Base-by-base conservation (phyloP, 1,140 invertebrate species). In the Lethrus apterus region DNA sequence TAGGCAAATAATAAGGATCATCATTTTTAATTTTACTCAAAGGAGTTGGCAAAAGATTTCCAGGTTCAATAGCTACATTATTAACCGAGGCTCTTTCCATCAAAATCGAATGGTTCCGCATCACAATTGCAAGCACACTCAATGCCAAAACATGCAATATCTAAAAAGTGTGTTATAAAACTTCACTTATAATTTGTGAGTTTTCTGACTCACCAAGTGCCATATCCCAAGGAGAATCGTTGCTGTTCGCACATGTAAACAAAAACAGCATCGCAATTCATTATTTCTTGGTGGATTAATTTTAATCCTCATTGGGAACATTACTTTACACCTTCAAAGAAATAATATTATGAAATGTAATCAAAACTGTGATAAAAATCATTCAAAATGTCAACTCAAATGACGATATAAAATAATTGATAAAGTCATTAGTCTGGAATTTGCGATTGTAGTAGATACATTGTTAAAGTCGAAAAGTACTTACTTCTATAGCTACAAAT, bases 211-310 rank as follows among this genome's bases (percentile, higher is more conserved):
- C 71, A 89, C 86, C 77, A 88, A 72, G 67, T 88, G 83, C 79
- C 83, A 85, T 58, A 86, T 69, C 58, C 86, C 87, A 46, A 89
- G 76, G 46, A 86, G 70, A 38, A 89, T 79, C 8, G 86, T 88
- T 15, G 83, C 86, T 23, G 85, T 89, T 48, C 84, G 75, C 10
- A 91, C 87, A 72, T 89, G 87, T 40, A 86, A 76, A 60, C 86
- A 89, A 56, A 86, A 81, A 59, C 79, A 86, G 67, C 84, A 89
- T 46, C 75, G 74, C 79, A 83, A 86, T 60, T 84, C 81, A 46
- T 75, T 78, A 52, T 73, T 73, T 38, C 78, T 67, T 54, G 76
- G 73, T 46, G 74, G 75, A 31, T 75, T 77, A 66, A 79, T 68
- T 65, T 81, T 81, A 50, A 77, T 67, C 38, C 77, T 70, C 67